Conservation (phyloP, 2,113 vertebrate species). For the Ammodytes marinus region DNA sequence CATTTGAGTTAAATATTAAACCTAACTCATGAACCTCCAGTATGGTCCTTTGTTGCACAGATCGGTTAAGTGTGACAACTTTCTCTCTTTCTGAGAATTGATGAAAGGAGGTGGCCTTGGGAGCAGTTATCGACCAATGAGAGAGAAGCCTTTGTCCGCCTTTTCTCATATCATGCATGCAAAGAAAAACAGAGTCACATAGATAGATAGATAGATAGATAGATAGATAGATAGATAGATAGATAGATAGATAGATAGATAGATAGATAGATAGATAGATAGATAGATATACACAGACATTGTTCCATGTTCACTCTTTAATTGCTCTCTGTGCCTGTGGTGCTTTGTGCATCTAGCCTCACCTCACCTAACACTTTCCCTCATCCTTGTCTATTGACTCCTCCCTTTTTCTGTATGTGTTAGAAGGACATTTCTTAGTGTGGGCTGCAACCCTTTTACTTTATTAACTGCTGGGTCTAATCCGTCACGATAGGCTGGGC, state of each 20-base stretch:
- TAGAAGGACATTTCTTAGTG: neutral
- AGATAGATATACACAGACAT: neutral
- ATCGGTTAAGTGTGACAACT: neutral
- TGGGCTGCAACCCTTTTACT: neutral
- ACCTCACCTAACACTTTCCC: neutral
- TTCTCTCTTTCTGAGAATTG: neutral
- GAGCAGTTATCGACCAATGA: constrained; percentile 12
- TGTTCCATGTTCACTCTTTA: neutral
- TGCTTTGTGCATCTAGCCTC: neutral
- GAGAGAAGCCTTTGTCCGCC: constrained; percentile 4
- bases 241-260: neutral
- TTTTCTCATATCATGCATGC: constrained; percentile 4
- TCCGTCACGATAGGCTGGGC: constrained; percentile 3
- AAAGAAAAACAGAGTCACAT: constrained; percentile 14
- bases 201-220: neutral
- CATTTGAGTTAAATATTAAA: neutral
- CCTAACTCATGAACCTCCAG: neutral
- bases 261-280: neutral
- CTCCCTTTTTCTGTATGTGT: neutral
- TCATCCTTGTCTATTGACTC: neutral
- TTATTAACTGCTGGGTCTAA: constrained; percentile 15
- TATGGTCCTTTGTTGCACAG: neutral
- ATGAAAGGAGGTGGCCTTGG: constrained; percentile 33
- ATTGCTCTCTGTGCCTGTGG: neutral
- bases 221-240: neutral